phyloP scores from a whole-genome alignment of 2,797 vertebrate species.

The Sphaeramia orbicularis region DNA sequence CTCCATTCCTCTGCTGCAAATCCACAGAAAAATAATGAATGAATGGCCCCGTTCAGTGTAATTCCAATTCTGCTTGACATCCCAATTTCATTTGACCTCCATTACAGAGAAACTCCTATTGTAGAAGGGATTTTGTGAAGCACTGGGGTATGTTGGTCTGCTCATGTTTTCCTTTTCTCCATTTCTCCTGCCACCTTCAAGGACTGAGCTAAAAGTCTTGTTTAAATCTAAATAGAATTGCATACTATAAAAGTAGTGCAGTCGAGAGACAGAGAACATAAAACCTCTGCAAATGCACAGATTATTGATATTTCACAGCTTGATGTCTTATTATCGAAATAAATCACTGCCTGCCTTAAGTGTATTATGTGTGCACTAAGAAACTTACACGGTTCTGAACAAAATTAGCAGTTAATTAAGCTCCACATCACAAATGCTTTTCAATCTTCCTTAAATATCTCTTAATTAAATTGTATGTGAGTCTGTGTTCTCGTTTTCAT shows the following conservation, averaged over 20 bases:
- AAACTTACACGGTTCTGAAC: no score
- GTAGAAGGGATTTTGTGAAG: conserved; percentile 19
- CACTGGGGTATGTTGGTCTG: conserved; percentile 11
- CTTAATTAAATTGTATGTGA: no score
- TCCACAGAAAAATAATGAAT: conserved; percentile 44
- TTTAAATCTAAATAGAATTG: conserved; percentile 42
- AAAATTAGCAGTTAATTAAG: no score
- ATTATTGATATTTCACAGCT: conserved; percentile 25
- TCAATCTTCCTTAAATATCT: no score
- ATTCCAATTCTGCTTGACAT: conserved; percentile 59
- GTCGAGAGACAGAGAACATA: conserved; percentile 17
- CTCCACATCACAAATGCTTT: no score
- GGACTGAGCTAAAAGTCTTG: conserved; percentile 21
- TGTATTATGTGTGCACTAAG: no score
- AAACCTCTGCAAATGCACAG: conserved; percentile 21
- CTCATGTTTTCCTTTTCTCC: conserved; percentile 31
- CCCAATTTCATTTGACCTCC: conserved; percentile 64
- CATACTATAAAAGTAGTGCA: conserved; percentile 15
- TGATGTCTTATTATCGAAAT: conserved; percentile 4
- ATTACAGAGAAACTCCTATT: conserved; percentile 39
- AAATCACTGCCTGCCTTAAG: no score
- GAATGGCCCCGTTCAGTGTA: conserved; percentile 51
- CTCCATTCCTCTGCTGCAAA: conserved; percentile 43
- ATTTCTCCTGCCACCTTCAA: conserved; percentile 32
- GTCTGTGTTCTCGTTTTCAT: no score